Evolutionary conservation across 1,140 invertebrate genomes (phyloP).

Genomic region (Drosophila asahinai): DNA sequence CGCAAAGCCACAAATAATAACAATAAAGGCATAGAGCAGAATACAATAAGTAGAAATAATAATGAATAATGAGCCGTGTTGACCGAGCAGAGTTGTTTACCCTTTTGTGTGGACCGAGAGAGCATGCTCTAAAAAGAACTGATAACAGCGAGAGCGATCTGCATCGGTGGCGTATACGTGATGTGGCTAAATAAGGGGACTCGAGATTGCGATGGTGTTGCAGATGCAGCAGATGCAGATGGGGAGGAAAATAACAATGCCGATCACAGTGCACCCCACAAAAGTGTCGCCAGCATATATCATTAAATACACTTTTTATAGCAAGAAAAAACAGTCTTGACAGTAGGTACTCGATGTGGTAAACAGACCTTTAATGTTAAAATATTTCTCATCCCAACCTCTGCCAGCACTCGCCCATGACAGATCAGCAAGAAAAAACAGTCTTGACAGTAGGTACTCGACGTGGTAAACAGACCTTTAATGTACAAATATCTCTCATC

Average conservation of each 20-base stretch:
- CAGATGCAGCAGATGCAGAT: too few relatives aligned
- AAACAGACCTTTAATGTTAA: background rate
- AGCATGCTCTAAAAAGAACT: slow-evolving; percentile 20
- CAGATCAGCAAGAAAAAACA: too few relatives aligned
- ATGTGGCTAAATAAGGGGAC: slow-evolving; percentile 24
- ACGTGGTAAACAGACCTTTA: too few relatives aligned
- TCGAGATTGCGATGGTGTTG: background rate
- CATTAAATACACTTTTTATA: background rate
- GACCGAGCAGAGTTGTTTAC: slow-evolving; percentile 40
- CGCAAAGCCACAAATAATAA: slow-evolving; percentile 13
- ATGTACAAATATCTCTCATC: too few relatives aligned
- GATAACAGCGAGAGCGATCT: slow-evolving; percentile 21
- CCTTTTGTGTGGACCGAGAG: slow-evolving; percentile 22
- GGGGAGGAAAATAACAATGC: background rate
- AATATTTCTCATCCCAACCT: too few relatives aligned
- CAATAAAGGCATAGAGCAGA: slow-evolving; percentile 9
- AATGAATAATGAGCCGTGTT: slow-evolving; percentile 35
- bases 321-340: background rate
- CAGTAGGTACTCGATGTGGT: background rate
- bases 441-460: too few relatives aligned
- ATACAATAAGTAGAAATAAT: slow-evolving; percentile 16
- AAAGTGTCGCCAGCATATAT: background rate
- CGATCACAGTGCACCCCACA: slow-evolving; percentile 4
- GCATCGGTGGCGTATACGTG: slow-evolving; percentile 41
- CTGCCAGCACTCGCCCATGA: too few relatives aligned